Conservation (phyloP, 2,888 invertebrate species). For the Heliconius ismenius region DNA sequence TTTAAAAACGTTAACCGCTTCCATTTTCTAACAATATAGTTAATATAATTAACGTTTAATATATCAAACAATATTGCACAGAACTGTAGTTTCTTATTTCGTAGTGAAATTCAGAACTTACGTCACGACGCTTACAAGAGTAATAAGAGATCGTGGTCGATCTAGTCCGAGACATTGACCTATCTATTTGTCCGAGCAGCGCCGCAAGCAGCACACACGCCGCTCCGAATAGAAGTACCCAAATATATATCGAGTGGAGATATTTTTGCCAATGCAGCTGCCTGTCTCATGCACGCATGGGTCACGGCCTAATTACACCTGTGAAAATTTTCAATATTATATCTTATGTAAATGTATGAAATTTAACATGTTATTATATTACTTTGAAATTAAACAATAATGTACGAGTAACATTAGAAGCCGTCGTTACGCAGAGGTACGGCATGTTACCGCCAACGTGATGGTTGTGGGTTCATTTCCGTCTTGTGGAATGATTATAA, state of each 20-base stretch:
- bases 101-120: conserved; percentile 19
- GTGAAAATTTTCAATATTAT: background rate
- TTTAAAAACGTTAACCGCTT: too few species aligned
- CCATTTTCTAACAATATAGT: too few species aligned
- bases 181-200: conserved; percentile 63
- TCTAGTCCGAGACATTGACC: conserved; percentile 77
- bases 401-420: too few species aligned
- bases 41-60: background rate
- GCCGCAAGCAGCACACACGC: conserved; percentile 53
- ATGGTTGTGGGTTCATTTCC: too few species aligned
- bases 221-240: conserved; percentile 46
- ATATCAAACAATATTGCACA: background rate
- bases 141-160: conserved; percentile 48
- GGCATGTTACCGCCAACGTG: too few species aligned
- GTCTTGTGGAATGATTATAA: background rate
- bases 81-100: background rate
- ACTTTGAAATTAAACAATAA: too few species aligned
- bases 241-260: conserved; percentile 65
- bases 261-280: conserved; percentile 73
- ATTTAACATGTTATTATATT: background rate
- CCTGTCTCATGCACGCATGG: conserved; percentile 43
- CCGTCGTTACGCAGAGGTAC: too few species aligned
- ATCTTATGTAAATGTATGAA: background rate
- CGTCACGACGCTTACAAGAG: conserved; percentile 37
- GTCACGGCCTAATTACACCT: conserved; percentile 39